A percentile compares a stretch with the other conserved stretches of the same genome.
Evolutionary conservation across 2,888 invertebrate genomes (phyloP).

Genomic region (Ommatoiulus sabulosus): DNA sequence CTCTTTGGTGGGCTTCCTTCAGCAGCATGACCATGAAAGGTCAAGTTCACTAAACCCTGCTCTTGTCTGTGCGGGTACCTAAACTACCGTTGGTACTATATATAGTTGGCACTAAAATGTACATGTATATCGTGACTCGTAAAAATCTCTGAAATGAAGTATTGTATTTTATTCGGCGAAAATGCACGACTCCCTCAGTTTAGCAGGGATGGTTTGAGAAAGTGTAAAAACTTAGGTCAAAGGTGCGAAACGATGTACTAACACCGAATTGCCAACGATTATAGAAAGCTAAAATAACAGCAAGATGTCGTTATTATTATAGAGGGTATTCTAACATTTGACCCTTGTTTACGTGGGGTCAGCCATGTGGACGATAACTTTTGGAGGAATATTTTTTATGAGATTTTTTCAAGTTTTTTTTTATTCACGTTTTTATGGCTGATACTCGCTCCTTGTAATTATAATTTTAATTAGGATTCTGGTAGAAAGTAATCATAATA

Average conservation of each 20-base stretch:
- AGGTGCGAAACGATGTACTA: background rate
- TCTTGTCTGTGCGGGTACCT: background rate
- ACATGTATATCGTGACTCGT: background rate
- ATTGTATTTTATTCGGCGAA: background rate
- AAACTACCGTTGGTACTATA: slow-evolving; percentile 5
- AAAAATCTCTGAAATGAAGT: background rate
- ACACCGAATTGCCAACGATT: background rate
- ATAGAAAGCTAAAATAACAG: background rate
- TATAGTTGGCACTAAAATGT: background rate
- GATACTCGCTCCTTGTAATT: no score
- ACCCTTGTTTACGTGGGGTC: background rate
- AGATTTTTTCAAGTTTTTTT: no score
- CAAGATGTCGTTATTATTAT: background rate
- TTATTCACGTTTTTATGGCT: no score
- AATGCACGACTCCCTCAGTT: background rate
- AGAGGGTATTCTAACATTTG: background rate
- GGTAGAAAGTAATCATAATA: no score
- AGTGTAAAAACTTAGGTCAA: background rate
- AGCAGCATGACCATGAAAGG: slow-evolving; percentile 18
- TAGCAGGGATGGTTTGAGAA: background rate
- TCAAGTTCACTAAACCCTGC: slow-evolving; percentile 27
- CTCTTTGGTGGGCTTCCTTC: background rate
- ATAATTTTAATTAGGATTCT: no score
- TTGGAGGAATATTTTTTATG: background rate
- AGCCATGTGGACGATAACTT: background rate